Percentiles rank a stretch among this genome's conserved stretches.
Conservation (phyloP, 2,797 vertebrate species). For the Acropternis orthonyx region DNA sequence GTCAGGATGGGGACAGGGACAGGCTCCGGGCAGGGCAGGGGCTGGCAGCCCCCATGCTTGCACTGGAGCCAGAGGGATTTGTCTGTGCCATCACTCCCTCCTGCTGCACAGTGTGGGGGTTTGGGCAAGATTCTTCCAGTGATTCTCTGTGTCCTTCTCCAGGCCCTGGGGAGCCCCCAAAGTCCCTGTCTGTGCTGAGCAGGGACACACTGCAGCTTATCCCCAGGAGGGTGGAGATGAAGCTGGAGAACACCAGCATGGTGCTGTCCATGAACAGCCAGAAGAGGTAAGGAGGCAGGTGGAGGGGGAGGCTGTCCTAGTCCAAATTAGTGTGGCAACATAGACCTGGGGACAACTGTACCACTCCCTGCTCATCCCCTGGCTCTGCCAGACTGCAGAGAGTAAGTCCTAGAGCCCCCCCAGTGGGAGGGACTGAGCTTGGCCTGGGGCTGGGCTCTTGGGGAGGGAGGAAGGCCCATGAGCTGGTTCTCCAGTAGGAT, state of each 20-base stretch:
- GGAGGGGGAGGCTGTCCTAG: not conserved
- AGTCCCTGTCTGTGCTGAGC: conserved; percentile 58
- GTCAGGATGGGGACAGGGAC: not conserved
- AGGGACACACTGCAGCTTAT: conserved; percentile 73
- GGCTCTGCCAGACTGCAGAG: not conserved
- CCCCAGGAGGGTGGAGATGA: conserved; percentile 86
- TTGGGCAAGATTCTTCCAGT: not conserved
- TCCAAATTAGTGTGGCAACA: rapidly evolving
- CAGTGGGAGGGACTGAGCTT: not conserved
- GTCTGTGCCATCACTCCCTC: not conserved
- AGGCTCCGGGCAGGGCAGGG: not conserved
- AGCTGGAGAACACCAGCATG: conserved; percentile 90
- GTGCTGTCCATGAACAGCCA: conserved; percentile 97
- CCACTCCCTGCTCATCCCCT: rapidly evolving
- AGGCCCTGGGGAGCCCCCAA: not conserved
- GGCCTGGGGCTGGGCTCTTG: not conserved
- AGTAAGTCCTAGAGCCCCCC: rapidly evolving
- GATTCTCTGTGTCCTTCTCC: not conserved
- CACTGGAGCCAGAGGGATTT: not conserved
- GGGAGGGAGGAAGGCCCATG: not conserved
- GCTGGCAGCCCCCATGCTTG: not conserved
- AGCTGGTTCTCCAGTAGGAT: not conserved
- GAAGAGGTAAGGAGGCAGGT: conserved; percentile 81
- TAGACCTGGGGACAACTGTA: not conserved
- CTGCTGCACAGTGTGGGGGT: rapidly evolving